Evolutionary conservation across 2,888 invertebrate species (phyloP).

Genomic region (Leptopilina myrica): DNA sequence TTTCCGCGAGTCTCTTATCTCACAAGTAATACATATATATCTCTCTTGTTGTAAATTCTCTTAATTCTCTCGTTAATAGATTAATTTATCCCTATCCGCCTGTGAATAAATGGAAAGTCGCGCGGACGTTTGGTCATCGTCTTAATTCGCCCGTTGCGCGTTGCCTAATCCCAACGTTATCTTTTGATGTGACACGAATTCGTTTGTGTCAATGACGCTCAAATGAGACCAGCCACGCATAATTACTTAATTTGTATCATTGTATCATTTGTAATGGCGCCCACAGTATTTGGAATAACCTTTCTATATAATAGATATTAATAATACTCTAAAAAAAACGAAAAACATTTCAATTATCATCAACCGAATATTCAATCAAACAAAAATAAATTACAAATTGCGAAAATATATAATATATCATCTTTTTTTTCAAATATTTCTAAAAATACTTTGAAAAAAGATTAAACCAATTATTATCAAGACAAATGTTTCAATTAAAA

Average conservation of each 20-base stretch:
- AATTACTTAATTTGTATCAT: slow-evolving; percentile 43
- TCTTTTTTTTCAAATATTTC: too few species aligned
- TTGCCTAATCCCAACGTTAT: slow-evolving; percentile 64
- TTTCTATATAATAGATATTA: too few species aligned
- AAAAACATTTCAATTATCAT: too few species aligned
- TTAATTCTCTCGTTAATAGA: slow-evolving; percentile 54
- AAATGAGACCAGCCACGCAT: slow-evolving; percentile 32
- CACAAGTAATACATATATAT: neutral
- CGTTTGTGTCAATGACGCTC: slow-evolving; percentile 61
- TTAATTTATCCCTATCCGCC: slow-evolving; percentile 55
- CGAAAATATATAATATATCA: too few species aligned
- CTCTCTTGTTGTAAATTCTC: slow-evolving; percentile 35
- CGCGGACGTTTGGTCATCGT: slow-evolving; percentile 63
- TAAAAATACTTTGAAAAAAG: too few species aligned
- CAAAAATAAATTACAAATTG: too few species aligned
- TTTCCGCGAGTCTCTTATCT: slow-evolving; percentile 27
- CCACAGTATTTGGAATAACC: slow-evolving; percentile 3
- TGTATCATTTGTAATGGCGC: slow-evolving; percentile 9
- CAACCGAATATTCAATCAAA: too few species aligned
- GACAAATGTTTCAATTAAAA: too few species aligned
- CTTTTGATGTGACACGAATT: slow-evolving; percentile 70
- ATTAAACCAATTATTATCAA: neutral
- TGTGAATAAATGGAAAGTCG: slow-evolving; percentile 55
- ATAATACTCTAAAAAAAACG: too few species aligned
- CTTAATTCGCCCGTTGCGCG: slow-evolving; percentile 64